phyloP scores from a whole-genome alignment of 2,888 invertebrate genomes.

The Creontiades dilutus region DNA sequence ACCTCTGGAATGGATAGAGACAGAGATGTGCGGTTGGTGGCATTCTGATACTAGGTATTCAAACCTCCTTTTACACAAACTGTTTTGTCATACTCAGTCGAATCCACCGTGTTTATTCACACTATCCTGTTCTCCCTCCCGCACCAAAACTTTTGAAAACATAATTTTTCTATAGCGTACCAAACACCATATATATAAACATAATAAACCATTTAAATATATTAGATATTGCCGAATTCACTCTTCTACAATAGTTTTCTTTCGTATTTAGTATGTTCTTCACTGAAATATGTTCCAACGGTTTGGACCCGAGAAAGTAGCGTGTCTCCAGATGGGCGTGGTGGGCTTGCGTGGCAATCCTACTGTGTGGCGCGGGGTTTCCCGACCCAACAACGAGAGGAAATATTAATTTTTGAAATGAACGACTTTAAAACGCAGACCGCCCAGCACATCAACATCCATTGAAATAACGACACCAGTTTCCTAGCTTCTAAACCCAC shows the following conservation, averaged over 20 bases:
- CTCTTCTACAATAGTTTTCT: neutral
- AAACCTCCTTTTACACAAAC: no score
- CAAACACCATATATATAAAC: no score
- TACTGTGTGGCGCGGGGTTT: slow-evolving; percentile 4
- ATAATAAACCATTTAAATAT: no score
- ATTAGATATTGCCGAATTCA: no score
- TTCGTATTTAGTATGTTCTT: neutral
- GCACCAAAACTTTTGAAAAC: no score
- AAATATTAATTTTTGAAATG: slow-evolving; percentile 50
- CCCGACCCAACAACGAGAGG: slow-evolving; percentile 33
- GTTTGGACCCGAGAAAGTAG: slow-evolving; percentile 28
- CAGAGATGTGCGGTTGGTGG: no score
- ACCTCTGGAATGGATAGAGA: no score
- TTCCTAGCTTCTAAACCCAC: neutral
- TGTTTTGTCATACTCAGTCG: no score
- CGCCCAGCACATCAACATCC: slow-evolving; percentile 16
- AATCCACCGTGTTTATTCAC: no score
- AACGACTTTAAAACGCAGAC: slow-evolving; percentile 28
- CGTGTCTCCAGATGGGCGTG: slow-evolving; percentile 42
- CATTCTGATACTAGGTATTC: no score
- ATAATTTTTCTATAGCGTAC: no score
- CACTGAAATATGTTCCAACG: slow-evolving; percentile 2
- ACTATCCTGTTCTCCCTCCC: no score
- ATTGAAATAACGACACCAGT: slow-evolving; percentile 20
- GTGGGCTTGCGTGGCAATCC: slow-evolving; percentile 40